A percentile compares a stretch with the other conserved stretches of the same genome.
Evolutionary conservation across 2,888 invertebrate genomes (phyloP).

Genomic region (Diadegma fenestrale): DNA sequence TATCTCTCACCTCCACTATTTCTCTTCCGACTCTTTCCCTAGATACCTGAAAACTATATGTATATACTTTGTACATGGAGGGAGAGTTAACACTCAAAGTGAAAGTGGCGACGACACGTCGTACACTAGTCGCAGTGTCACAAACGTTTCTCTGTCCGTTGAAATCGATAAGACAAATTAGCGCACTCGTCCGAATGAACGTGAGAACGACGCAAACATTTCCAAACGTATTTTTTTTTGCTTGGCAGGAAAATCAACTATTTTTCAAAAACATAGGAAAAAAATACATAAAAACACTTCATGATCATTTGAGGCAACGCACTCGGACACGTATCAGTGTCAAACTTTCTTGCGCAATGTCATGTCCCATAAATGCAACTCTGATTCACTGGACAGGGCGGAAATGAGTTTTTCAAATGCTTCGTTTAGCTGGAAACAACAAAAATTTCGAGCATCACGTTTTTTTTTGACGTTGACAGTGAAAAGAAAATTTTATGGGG

Average conservation of each 20-base stretch:
- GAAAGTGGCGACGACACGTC: neutral
- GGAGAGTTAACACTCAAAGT: neutral
- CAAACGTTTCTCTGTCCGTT: neutral
- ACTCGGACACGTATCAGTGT: no score
- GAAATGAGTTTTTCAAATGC: no score
- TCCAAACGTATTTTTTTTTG: neutral
- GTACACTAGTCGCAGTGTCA: neutral
- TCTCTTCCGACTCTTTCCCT: constrained; percentile 32
- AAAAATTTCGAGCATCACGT: no score
- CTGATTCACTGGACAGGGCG: no score
- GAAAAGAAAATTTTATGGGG: no score
- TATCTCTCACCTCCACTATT: constrained; percentile 39
- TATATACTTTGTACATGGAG: neutral
- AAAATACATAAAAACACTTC: no score
- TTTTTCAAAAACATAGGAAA: no score
- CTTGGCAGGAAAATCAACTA: neutral
- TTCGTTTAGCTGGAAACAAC: no score
- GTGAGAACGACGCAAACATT: neutral
- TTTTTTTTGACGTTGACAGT: no score
- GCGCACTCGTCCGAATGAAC: neutral
- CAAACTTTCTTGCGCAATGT: no score
- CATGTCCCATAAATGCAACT: no score
- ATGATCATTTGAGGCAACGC: no score
- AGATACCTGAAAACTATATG: neutral
- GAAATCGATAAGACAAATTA: neutral